These are phyloP conservation scores for Onthophagus sagittarius DNA, from an alignment of 2,888 invertebrate species.

Conservation along the genomic window DNA sequence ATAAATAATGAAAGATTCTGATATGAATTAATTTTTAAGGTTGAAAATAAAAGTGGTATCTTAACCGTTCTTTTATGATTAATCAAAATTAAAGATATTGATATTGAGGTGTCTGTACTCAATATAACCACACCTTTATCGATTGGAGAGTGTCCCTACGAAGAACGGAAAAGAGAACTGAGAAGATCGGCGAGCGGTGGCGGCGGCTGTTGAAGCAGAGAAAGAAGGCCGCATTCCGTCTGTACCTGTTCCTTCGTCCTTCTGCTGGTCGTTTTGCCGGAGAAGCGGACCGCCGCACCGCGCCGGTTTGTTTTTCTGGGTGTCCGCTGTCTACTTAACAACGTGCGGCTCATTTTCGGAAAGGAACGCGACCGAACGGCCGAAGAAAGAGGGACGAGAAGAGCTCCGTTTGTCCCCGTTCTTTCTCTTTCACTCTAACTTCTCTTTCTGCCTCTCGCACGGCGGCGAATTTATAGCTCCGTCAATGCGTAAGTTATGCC, in stretches of 20 bases:
- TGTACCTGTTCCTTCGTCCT: slow-evolving; percentile 7
- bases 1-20: too few species aligned
- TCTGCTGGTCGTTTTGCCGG: slow-evolving; percentile 2
- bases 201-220: background rate
- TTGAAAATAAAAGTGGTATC: background rate
- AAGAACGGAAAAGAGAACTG: background rate
- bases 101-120: background rate
- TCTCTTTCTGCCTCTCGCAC: slow-evolving; percentile 11
- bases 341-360: slow-evolving; percentile 36
- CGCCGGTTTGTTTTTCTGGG: slow-evolving; percentile 31
- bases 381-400: background rate
- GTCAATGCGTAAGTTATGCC: slow-evolving; percentile 41
- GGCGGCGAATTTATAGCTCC: slow-evolving; percentile 44
- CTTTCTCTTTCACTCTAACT: background rate
- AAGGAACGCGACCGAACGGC: slow-evolving; percentile 31
- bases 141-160: background rate
- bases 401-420: slow-evolving; percentile 26
- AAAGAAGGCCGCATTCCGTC: slow-evolving; percentile 3
- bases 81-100: background rate
- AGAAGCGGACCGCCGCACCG: slow-evolving; percentile 10
- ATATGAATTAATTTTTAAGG: too few species aligned
- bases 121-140: background rate
- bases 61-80: background rate
- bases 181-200: background rate
- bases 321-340: slow-evolving; percentile 31